Base-by-base conservation (phyloP, 2,113 vertebrate species). In the Dromiciops gliroides region DNA sequence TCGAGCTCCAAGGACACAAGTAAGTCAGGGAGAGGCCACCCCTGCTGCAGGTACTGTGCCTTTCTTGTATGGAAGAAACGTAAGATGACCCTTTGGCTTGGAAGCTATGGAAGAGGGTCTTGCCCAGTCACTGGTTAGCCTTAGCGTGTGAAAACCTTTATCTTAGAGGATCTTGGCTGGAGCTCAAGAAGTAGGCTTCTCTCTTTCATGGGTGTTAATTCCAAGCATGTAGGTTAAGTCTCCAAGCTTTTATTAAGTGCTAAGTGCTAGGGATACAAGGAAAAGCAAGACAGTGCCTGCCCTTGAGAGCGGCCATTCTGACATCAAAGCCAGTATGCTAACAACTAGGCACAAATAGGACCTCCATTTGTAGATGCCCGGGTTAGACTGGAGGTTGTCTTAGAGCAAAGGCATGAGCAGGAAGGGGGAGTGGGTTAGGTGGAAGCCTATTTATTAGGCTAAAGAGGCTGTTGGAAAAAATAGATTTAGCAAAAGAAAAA, bases 1-100 rank as follows among this genome's bases (percentile, higher is more conserved):
- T 99, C 3, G 99, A 99, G 96, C 98, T 99, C 95, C 99, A 99
- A 98, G 99, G 99, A 97, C 99, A 99, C 99, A 99, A 99, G 99
- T 99, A 99, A 60, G 99, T 97, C 96, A 94, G 93, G 95, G 49
- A 50, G 19, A 67, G 48, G 94, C 51, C 89, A 96, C 1, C 47
- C 44, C n/a, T 24, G 6, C 24, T 90, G 89, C 89, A 12, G 12
- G n/a, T n/a, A n/a, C 16, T n/a, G 67, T 3, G 1, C 44, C 4
- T 5, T 89, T 47, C 75, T 92, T 96, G 91, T 49, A 0, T 9
- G 12, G n/a, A 75, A 47, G 50, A 49, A 89, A 75, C 50, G 37
- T 67, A 51, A 91, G 50, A 37, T 6, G 19, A 90, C 14, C 9
- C 1, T 92, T 89, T 48, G 0, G 8, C 26, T 48, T 31, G 11